Conservation (phyloP, 2,113 vertebrate species). For the Eurypyga helias region DNA sequence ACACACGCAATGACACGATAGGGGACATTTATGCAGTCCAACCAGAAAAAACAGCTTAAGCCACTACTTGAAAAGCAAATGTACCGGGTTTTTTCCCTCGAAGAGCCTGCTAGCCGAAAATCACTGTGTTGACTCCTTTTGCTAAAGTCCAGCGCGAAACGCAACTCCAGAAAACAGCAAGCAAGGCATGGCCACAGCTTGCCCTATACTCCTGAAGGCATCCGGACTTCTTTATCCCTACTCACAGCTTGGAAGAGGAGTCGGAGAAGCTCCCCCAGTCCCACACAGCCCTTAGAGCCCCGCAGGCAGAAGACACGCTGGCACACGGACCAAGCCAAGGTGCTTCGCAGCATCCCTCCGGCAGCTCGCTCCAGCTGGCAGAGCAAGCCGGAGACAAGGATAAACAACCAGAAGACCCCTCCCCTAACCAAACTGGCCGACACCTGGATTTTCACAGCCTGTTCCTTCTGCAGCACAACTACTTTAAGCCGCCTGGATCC, state of each 20-base stretch:
- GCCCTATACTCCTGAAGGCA: neutral
- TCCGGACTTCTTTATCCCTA: neutral
- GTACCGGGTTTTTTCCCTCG: fast-evolving
- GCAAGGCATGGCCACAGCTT: neutral
- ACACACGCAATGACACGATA: no score
- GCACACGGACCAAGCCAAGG: neutral
- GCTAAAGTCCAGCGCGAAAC: neutral
- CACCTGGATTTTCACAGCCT: neutral
- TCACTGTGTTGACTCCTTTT: neutral
- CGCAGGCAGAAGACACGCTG: neutral
- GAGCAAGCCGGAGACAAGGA: neutral
- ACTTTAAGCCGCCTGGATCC: neutral
- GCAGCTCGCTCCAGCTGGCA: neutral
- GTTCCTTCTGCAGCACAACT: neutral
- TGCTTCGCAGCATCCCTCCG: neutral
- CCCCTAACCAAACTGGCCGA: no score
- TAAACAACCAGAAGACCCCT: no score
- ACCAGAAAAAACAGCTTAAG: fast-evolving
- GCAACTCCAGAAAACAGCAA: neutral
- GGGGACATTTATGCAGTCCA: neutral
- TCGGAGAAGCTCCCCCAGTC: neutral
- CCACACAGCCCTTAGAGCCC: neutral
- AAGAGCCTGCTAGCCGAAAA: neutral
- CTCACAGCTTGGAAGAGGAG: neutral
- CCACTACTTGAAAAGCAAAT: neutral